Evolutionary conservation across 2,113 vertebrate genomes (phyloP).

Genomic region (Ploceus nigricollis): DNA sequence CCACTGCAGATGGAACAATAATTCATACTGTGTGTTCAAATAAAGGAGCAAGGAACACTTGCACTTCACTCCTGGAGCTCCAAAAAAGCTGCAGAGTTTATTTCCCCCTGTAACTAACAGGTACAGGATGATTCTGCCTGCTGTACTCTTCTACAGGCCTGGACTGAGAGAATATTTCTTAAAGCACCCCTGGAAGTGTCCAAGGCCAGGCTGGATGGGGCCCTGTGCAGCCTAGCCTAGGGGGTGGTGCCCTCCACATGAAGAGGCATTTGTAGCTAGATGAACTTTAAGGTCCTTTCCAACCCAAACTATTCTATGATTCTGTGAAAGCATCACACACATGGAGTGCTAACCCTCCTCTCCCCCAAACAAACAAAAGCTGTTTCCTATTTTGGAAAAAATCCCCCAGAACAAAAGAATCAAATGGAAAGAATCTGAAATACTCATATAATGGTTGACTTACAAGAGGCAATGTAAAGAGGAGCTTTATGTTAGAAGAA

Average conservation of each 20-base stretch:
- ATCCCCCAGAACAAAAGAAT: background rate
- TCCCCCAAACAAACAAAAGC: background rate
- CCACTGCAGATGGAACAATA: background rate
- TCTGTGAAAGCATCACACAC: background rate
- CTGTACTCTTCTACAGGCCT: background rate
- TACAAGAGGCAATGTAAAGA: background rate
- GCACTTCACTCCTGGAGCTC: background rate
- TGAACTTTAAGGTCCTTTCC: background rate
- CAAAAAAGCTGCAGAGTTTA: background rate
- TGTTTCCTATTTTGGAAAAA: background rate
- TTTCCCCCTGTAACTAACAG: background rate
- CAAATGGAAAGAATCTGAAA: background rate
- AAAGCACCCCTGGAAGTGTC: background rate
- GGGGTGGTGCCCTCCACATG: background rate
- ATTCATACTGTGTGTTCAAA: background rate
- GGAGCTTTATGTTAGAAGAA: background rate
- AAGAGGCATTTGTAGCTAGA: background rate
- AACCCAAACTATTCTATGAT: background rate
- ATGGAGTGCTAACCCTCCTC: background rate
- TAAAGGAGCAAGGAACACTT: background rate
- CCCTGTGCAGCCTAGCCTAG: background rate
- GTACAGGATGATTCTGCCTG: background rate
- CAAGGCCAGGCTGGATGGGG: background rate
- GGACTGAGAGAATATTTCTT: background rate
- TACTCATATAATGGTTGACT: background rate